Evolutionary conservation across 2,888 invertebrate species (phyloP).

Genomic region (Aphelenchoides bicaudatus): DNA sequence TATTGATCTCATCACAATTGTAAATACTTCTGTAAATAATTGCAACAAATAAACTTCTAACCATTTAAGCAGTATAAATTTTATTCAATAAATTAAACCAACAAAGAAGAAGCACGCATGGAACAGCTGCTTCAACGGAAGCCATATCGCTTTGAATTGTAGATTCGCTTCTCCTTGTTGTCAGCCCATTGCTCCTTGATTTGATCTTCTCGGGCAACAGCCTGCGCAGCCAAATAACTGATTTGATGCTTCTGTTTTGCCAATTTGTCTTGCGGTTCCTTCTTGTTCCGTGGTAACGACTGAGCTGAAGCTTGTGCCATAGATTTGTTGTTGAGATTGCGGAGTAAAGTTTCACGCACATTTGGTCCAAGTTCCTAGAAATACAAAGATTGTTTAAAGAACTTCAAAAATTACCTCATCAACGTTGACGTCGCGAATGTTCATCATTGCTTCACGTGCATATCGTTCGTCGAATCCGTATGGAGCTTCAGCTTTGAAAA

Average conservation of each 20-base stretch:
- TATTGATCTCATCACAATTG: too few relatives aligned
- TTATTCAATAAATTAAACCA: too few relatives aligned
- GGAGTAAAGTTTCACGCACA: constrained; percentile 47
- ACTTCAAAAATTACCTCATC: constrained; percentile 40
- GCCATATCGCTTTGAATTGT: constrained; percentile 53
- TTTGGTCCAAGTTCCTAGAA: constrained; percentile 51
- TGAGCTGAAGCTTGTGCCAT: constrained; percentile 23
- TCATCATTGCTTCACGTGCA: constrained; percentile 42
- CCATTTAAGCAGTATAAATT: too few relatives aligned
- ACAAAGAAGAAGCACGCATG: too few relatives aligned
- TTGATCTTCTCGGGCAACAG: constrained; percentile 54
- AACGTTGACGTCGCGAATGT: constrained; percentile 53
- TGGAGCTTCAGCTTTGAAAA: too few relatives aligned
- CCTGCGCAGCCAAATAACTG: constrained; percentile 55
- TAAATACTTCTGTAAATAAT: too few relatives aligned
- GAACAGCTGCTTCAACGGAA: too few relatives aligned
- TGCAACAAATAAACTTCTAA: too few relatives aligned
- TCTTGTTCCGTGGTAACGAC: constrained; percentile 29
- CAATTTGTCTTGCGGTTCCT: constrained; percentile 34
- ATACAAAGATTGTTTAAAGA: neutral
- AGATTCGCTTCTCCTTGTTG: constrained; percentile 44
- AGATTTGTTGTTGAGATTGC: constrained; percentile 42
- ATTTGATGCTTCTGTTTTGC: constrained; percentile 59
- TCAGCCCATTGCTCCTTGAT: constrained; percentile 58
- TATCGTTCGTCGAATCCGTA: constrained; percentile 39